Percentiles rank a stretch among this genome's conserved stretches.
These are phyloP conservation scores for Diuraphis noxia DNA, from an alignment of 1,140 invertebrate species.

Conservation along the genomic window DNA sequence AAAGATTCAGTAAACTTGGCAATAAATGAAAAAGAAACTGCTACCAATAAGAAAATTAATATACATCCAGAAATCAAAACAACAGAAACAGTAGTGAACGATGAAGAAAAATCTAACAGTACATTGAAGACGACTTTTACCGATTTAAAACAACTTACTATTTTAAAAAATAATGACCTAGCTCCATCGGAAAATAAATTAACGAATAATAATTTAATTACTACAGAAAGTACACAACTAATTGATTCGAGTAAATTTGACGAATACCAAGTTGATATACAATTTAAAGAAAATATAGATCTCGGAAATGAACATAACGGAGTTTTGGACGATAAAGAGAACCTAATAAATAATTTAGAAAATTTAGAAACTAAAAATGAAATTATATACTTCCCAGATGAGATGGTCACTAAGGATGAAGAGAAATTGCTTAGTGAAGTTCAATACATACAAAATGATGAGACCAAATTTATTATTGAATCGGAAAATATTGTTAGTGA, in stretches of 20 bases:
- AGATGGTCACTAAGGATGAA: no score
- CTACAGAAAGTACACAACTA: not conserved
- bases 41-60: not conserved
- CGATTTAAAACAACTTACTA: not conserved
- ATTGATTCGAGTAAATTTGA: not conserved
- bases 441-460: not conserved
- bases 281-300: not conserved
- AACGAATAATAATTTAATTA: not conserved
- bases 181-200: not conserved
- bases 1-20: not conserved
- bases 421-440: not conserved
- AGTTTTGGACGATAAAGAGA: not conserved
- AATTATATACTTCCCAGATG: no score
- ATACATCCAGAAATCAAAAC: not conserved
- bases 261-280: not conserved
- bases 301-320: not conserved
- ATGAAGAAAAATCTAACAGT: not conserved
- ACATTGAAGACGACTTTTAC: not conserved
- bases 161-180: not conserved
- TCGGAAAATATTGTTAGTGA: not conserved
- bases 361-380: not conserved
- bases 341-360: not conserved
- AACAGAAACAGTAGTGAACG: no score
- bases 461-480: no score
- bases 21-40: not conserved